A percentile compares a stretch with the other conserved stretches of the same genome.
Evolutionary conservation across 2,113 vertebrate genomes (phyloP).

Genomic region (Antechinus stuartii): DNA sequence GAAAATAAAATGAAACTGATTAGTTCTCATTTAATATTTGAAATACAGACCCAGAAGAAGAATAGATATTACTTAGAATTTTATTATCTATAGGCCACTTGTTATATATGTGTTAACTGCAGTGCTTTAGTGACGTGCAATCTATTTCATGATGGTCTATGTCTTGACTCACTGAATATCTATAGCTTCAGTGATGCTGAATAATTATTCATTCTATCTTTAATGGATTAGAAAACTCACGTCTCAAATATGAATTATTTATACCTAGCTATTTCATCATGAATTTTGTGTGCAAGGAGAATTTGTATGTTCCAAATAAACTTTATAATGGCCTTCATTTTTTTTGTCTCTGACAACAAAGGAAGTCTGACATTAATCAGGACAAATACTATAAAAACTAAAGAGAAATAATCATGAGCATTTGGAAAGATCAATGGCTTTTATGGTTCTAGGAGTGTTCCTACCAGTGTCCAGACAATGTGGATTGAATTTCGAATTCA

Average conservation of each 20-base stretch:
- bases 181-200: neutral
- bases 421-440: neutral
- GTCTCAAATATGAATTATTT: neutral
- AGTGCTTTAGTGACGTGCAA: neutral
- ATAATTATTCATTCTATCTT: neutral
- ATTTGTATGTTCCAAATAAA: neutral
- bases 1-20: neutral
- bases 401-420: neutral
- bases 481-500: neutral
- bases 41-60: neutral
- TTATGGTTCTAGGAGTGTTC: neutral
- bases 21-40: neutral
- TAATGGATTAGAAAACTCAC: neutral
- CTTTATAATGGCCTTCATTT: neutral
- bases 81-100: neutral
- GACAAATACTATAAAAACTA: neutral
- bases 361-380: neutral
- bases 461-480: neutral
- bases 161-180: neutral
- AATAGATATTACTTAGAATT: neutral
- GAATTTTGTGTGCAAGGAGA: neutral
- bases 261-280: neutral
- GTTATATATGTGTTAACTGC: neutral
- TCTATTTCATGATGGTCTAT: neutral
- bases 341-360: neutral